phyloP scores from a whole-genome alignment of 2,797 vertebrate genomes.

The Capromys pilorides region DNA sequence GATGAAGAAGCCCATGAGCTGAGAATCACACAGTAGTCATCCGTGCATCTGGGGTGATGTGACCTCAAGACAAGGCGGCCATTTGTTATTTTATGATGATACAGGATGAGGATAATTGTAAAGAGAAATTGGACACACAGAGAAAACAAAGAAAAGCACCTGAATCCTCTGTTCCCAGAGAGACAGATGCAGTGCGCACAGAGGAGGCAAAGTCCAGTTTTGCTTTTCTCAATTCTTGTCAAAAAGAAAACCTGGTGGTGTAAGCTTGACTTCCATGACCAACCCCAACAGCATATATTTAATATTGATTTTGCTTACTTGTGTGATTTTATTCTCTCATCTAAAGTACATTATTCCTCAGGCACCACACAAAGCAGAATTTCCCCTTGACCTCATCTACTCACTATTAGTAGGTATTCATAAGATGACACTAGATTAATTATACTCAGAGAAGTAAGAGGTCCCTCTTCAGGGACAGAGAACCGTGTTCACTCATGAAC shows the following conservation, averaged over 20 bases:
- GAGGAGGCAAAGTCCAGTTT: not conserved
- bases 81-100: not conserved
- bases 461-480: not conserved
- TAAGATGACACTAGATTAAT: not conserved
- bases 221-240: slow-evolving; percentile 10
- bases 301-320: slow-evolving; percentile 36
- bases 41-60: not conserved
- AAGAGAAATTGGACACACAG: not conserved
- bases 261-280: slow-evolving; percentile 25
- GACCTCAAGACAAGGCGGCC: not conserved
- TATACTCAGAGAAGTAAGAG: slow-evolving; percentile 28
- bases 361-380: slow-evolving; percentile 1
- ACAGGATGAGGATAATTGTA: not conserved
- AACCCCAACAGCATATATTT: not conserved
- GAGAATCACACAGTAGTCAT: not conserved
- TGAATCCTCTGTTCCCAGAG: not conserved
- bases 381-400: not conserved
- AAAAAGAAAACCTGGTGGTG: not conserved
- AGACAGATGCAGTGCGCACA: not conserved
- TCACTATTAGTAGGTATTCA: not conserved
- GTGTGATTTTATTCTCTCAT: slow-evolving; percentile 47
- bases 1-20: not conserved
- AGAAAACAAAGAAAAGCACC: not conserved
- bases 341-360: not conserved
- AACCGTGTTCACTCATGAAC: not conserved